Conservation (phyloP, 2,888 invertebrate species). For the Nomada ferruginata region DNA sequence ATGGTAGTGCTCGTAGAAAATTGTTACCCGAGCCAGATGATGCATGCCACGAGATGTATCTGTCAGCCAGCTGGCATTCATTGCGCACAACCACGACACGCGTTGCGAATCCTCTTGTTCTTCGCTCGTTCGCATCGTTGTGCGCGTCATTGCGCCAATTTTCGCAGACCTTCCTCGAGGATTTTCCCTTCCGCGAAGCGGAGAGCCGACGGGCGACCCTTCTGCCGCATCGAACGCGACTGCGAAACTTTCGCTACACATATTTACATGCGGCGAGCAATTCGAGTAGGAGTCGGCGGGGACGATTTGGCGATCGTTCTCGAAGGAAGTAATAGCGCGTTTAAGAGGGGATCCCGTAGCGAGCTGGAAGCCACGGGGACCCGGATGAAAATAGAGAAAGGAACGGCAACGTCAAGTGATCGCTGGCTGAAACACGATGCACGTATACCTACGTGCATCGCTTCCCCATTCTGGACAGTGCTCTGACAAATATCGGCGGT, state of each 20-base stretch:
- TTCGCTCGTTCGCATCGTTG: not conserved
- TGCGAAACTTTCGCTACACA: too few relatives aligned
- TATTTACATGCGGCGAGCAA: not conserved
- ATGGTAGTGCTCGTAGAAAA: constrained; percentile 50
- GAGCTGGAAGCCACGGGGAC: not conserved
- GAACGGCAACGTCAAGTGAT: constrained; percentile 46
- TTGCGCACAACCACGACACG: constrained; percentile 2
- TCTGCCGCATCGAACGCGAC: too few relatives aligned
- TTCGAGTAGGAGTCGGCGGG: not conserved
- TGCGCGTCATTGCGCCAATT: not conserved
- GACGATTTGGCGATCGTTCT: not conserved
- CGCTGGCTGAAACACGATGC: constrained; percentile 51
- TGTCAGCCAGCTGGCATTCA: constrained; percentile 43
- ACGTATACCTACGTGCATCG: constrained; percentile 56
- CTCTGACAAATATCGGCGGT: constrained; percentile 70
- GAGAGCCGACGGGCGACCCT: too few relatives aligned
- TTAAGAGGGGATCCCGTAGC: not conserved
- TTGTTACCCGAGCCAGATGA: constrained; percentile 46
- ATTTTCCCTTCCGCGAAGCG: not conserved
- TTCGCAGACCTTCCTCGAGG: not conserved
- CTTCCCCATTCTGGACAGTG: constrained; percentile 63
- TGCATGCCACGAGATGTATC: constrained; percentile 40
- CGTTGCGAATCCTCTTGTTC: constrained; percentile 23
- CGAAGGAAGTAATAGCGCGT: not conserved
- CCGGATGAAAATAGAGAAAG: constrained; percentile 26